phyloP scores from a whole-genome alignment of 23 tunicate species.

The Phallusia fumigata region DNA sequence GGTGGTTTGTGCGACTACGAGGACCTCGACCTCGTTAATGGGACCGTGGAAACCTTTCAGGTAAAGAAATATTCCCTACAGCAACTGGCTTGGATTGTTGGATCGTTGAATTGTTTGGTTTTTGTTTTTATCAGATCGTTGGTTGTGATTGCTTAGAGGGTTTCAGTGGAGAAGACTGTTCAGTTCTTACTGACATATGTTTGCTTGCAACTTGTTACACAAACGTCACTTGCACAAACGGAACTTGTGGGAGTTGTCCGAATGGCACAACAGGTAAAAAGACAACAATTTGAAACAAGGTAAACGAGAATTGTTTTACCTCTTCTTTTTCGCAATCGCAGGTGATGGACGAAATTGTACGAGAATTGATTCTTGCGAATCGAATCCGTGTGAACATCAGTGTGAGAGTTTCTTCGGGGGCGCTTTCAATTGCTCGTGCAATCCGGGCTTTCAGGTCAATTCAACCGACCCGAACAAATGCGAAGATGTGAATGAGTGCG shows the following conservation, averaged over 20 bases:
- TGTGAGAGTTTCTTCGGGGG: constrained; percentile 3
- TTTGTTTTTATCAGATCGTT: constrained; percentile 17
- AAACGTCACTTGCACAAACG: constrained; percentile 52
- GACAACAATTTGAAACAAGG: too few species aligned
- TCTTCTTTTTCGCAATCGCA: neutral
- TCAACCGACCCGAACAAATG: neutral
- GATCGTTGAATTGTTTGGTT: too few species aligned
- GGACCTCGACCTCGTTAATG: neutral
- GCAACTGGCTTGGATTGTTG: too few species aligned
- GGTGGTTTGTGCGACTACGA: neutral
- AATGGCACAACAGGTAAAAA: constrained; percentile 46
- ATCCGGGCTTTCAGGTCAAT: neutral
- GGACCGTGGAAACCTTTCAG: neutral
- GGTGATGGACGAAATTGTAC: constrained; percentile 29
- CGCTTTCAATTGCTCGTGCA: neutral
- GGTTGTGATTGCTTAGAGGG: constrained; percentile 50
- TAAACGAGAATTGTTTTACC: too few species aligned
- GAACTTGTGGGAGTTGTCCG: constrained; percentile 42
- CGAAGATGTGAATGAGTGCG: constrained; percentile 1
- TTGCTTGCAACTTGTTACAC: constrained; percentile 30
- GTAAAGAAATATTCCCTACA: too few species aligned
- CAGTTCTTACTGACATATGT: constrained; percentile 40
- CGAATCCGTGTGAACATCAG: constrained; percentile 2
- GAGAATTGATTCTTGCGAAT: neutral
- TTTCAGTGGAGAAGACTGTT: constrained; percentile 31